A percentile compares a stretch with the other conserved stretches of the same genome.
These are phyloP conservation scores for Lepidocyrtoides sp. DNA, from an alignment of 2,888 invertebrate genomes.

Conservation along the genomic window DNA sequence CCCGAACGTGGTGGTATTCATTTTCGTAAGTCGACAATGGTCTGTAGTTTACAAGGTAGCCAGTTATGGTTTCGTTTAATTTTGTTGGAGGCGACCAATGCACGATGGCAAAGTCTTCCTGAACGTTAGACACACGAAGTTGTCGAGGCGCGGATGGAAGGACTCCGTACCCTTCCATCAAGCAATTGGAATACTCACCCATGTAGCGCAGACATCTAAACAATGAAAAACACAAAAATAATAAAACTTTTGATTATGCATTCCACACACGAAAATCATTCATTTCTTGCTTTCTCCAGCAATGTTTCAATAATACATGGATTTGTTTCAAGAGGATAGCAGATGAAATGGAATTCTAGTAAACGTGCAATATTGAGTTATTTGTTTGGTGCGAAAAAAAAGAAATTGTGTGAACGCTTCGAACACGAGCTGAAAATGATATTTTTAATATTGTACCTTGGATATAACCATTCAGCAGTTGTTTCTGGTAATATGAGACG, in stretches of 20 bases:
- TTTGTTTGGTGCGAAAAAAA: too few relatives aligned
- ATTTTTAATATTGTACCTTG: background rate
- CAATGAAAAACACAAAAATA: conserved; percentile 59
- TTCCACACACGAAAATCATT: background rate
- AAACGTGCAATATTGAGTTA: background rate
- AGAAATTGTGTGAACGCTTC: background rate
- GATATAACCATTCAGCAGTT: background rate
- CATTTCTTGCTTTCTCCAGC: background rate
- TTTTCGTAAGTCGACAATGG: conserved; percentile 87
- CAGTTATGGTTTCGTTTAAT: conserved; percentile 91
- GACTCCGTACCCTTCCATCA: conserved; percentile 94
- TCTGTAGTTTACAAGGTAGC: conserved; percentile 90
- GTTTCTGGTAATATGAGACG: background rate
- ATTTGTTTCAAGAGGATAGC: background rate
- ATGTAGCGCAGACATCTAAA: conserved; percentile 93
- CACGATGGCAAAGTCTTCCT: conserved; percentile 92
- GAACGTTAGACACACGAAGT: conserved; percentile 90
- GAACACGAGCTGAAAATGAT: background rate
- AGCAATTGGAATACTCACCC: conserved; percentile 93
- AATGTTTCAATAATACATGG: background rate
- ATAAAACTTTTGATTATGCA: background rate
- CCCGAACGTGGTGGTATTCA: conserved; percentile 86
- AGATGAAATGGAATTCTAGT: background rate
- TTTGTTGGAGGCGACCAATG: conserved; percentile 92
- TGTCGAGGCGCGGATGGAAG: conserved; percentile 91